These are phyloP conservation scores for Rostratula benghalensis DNA, from an alignment of 2,113 vertebrate species.

Conservation along the genomic window DNA sequence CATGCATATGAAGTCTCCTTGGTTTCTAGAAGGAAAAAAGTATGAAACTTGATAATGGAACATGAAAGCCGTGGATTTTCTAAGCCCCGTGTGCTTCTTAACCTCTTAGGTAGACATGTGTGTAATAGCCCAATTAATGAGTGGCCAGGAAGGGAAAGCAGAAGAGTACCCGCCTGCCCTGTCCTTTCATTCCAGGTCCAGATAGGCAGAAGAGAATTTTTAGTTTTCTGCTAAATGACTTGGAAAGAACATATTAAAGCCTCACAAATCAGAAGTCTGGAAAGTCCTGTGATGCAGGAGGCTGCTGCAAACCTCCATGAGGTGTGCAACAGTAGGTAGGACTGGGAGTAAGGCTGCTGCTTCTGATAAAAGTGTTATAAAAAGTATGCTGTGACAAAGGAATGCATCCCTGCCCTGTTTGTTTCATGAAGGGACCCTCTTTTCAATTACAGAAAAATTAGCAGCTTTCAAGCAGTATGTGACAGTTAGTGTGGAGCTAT, in stretches of 20 bases:
- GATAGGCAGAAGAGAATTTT: neutral
- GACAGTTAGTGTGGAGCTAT: neutral
- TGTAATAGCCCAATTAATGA: neutral
- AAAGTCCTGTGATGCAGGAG: neutral
- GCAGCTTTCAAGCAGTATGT: neutral
- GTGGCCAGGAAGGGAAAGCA: neutral
- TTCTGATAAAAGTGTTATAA: neutral
- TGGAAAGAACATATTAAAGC: fast-evolving
- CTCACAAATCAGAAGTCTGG: neutral
- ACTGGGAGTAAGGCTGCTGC: neutral
- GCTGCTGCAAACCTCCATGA: neutral
- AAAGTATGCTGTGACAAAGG: neutral
- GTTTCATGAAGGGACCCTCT: neutral
- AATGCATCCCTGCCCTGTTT: neutral
- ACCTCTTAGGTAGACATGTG: neutral
- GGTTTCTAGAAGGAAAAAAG: neutral
- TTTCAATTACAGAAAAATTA: neutral
- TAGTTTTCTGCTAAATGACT: neutral
- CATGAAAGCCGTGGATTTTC: neutral
- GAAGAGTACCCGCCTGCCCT: neutral
- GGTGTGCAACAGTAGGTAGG: neutral
- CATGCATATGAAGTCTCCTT: neutral
- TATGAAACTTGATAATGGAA: neutral
- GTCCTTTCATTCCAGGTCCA: neutral
- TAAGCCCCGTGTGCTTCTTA: neutral